Evolutionary conservation across 2,888 invertebrate genomes (phyloP), one percentile per base, ranked within the genome.

Genomic region (Troides helena): DNA sequence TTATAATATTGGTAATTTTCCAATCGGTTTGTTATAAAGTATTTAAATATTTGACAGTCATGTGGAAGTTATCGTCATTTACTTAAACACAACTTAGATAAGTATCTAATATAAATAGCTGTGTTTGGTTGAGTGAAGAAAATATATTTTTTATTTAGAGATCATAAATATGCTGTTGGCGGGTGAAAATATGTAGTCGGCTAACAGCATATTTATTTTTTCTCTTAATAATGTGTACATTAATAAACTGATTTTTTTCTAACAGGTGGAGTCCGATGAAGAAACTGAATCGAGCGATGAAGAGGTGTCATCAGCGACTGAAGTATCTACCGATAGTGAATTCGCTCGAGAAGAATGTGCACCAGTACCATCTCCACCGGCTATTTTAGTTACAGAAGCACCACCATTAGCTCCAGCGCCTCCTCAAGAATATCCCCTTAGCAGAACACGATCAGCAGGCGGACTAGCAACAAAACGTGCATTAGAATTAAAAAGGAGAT

Each of bases 321-420:
- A 98, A 93, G 98, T 98, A 77, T 97, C 97, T 63, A 98, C 98
- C 0, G 98, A 98, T 89, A 98, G 98, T 39, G 98, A 98, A 89
- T 98, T 98, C 82, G 98, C 97, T 74, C 95, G 97, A 74, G 97
- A 97, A 80, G 96, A 95, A 68, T 87, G 92, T 59, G 94, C 94
- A 0, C 96, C 96, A 30, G 95, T 95, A 1, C 94, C 95, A 67
- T 95, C 95, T 74, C 94, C 96, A 39, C 97, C 97, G 17, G 95
- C 96, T 74, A 97, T 97, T 70, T 93, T 96, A 21, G 96, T 96
- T 74, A 95, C 95, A 70, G 95, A 96, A 77, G 95, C 95, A 72
- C 96, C 97, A 17, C 97, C 97, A 87, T 96, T 97, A 75, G 96
- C 96, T 56, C 79, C 93, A 5, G 73, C 79, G 30, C 78, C 80